These are phyloP conservation scores for Trididemnum clinides DNA, from an alignment of 23 tunicate species.

Conservation along the genomic window DNA sequence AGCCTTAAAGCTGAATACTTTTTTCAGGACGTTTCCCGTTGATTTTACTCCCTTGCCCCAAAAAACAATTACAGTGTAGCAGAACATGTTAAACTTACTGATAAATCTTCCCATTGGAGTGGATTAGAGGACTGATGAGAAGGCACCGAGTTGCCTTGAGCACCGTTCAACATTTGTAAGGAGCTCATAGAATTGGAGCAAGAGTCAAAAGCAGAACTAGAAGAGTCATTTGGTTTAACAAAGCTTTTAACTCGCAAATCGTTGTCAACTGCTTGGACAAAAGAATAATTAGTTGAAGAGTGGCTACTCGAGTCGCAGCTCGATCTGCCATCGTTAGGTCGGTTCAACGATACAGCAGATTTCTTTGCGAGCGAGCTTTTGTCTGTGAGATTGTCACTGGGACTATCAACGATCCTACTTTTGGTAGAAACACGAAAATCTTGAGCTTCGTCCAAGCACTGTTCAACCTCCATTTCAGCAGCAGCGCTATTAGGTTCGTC, in stretches of 20 bases:
- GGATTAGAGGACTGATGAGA: background rate
- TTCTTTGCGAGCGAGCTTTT: too few species aligned
- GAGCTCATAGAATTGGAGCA: background rate
- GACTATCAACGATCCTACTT: too few species aligned
- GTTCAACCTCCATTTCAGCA: background rate
- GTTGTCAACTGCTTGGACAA: background rate
- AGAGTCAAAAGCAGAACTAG: background rate
- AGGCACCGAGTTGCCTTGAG: background rate
- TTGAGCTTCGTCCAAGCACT: background rate
- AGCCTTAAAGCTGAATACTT: too few species aligned
- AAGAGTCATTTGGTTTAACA: background rate
- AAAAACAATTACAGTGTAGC: too few species aligned
- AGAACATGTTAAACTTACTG: too few species aligned
- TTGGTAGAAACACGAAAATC: background rate
- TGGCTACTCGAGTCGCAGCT: too few species aligned
- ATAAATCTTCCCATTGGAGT: constrained; percentile 25
- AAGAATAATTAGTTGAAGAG: background rate
- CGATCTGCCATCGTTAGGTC: too few species aligned
- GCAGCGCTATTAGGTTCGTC: background rate
- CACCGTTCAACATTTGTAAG: background rate
- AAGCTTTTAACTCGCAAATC: background rate
- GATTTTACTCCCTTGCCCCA: too few species aligned
- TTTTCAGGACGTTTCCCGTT: too few species aligned
- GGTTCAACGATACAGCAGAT: too few species aligned
- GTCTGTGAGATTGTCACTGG: too few species aligned